These are phyloP conservation scores for Litocranius walleri DNA, from an alignment of 2,113 vertebrate genomes.

Conservation along the genomic window DNA sequence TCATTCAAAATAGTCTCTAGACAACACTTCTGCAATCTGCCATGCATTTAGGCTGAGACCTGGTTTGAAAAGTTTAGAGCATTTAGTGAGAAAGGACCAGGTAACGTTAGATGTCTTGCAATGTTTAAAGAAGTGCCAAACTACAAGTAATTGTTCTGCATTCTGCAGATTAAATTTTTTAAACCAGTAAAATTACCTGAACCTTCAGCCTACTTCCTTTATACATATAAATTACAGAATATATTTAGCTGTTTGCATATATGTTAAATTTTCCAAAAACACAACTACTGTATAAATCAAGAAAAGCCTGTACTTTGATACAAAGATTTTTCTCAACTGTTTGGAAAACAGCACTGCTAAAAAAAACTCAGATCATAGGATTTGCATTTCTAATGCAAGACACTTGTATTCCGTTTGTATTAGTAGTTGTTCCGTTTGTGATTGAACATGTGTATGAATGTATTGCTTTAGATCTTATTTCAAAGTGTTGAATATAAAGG, in stretches of 20 bases:
- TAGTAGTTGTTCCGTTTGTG: background rate
- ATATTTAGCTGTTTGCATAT: background rate
- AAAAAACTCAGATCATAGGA: background rate
- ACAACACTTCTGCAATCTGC: background rate
- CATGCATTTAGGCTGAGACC: background rate
- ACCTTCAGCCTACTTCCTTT: background rate
- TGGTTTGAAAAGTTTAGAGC: background rate
- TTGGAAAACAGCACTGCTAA: background rate
- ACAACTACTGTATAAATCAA: background rate
- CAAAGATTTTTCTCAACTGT: background rate
- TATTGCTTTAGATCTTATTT: background rate
- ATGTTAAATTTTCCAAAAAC: background rate
- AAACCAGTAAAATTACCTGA: background rate
- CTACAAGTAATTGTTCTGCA: background rate
- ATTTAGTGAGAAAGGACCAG: background rate
- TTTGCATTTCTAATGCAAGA: background rate
- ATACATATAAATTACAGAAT: background rate
- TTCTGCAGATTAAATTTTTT: background rate
- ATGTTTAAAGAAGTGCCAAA: background rate
- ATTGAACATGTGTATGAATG: background rate
- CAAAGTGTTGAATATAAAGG: background rate
- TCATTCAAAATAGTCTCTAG: background rate
- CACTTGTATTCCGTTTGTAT: background rate
- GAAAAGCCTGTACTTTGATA: background rate
- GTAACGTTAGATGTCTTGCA: background rate